Evolutionary conservation across 2,113 vertebrate genomes (phyloP).

Genomic region (Gadus macrocephalus): DNA sequence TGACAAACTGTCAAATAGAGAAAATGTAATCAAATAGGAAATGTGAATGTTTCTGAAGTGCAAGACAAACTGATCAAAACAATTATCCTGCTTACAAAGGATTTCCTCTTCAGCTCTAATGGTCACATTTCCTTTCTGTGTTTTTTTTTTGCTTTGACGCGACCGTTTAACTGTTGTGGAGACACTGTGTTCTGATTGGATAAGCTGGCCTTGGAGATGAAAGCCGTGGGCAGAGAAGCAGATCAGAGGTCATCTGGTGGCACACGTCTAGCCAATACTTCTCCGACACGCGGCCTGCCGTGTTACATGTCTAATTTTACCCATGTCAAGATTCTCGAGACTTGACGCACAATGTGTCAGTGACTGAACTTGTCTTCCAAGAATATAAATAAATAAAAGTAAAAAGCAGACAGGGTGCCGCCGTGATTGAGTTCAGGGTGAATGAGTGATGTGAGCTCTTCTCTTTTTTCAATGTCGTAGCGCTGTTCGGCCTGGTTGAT

Average conservation of each 20-base stretch:
- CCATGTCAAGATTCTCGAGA: slow-evolving; percentile 23
- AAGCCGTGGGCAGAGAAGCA: slow-evolving; percentile 26
- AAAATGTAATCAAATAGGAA: no score
- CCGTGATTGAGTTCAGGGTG: not conserved
- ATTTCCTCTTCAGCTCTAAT: no score
- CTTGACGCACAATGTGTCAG: not conserved
- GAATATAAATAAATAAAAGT: slow-evolving; percentile 2
- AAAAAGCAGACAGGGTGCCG: not conserved
- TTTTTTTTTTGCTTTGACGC: no score
- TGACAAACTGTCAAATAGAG: no score
- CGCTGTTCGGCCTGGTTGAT: no score
- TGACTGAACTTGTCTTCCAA: slow-evolving; percentile 27
- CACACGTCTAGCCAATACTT: slow-evolving; percentile 50
- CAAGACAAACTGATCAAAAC: no score
- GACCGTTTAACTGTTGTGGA: no score
- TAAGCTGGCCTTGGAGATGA: not conserved
- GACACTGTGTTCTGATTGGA: slow-evolving; percentile 17
- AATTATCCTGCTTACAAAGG: no score
- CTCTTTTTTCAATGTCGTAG: no score
- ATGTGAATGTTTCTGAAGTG: no score
- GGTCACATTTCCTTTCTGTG: no score
- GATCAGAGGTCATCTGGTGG: slow-evolving; percentile 36
- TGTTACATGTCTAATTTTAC: slow-evolving; percentile 39
- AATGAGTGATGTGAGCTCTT: not conserved
- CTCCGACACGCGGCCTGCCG: slow-evolving; percentile 29